Evolutionary conservation across 2,113 vertebrate genomes (phyloP).

Genomic region (Fulica atra): DNA sequence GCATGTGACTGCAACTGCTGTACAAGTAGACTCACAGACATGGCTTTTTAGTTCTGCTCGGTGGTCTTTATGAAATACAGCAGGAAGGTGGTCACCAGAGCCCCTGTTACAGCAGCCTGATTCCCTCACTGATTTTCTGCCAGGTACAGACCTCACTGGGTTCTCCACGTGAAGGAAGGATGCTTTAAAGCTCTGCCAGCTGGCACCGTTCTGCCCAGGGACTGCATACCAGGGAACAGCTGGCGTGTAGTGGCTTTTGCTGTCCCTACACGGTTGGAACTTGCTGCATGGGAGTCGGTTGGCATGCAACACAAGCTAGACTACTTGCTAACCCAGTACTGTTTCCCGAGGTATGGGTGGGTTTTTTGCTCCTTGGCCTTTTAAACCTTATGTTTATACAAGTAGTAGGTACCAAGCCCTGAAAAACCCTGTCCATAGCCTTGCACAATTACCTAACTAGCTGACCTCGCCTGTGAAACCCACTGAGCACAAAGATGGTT

Average conservation of each 20-base stretch:
- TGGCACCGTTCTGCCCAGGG: background rate
- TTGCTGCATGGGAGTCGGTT: too few species aligned
- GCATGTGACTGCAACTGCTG: background rate
- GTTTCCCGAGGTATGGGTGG: background rate
- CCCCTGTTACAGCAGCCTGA: background rate
- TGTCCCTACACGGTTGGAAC: background rate
- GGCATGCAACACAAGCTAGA: background rate
- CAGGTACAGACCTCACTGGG: background rate
- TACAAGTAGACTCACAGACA: background rate
- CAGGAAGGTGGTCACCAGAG: background rate
- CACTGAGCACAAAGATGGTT: background rate
- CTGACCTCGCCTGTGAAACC: background rate
- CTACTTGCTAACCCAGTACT: background rate
- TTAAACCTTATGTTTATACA: background rate
- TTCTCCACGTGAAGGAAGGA: background rate
- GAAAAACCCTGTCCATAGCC: background rate
- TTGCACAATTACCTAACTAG: background rate
- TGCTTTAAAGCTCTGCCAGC: background rate
- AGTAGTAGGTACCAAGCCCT: background rate
- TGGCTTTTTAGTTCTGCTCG: background rate
- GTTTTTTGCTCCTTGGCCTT: background rate
- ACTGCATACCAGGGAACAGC: background rate
- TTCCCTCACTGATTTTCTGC: background rate
- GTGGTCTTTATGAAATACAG: background rate
- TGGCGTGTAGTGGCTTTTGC: accelerated